Evolutionary conservation across 2,888 invertebrate species (phyloP).

Genomic region (Emmelina monodactyla): DNA sequence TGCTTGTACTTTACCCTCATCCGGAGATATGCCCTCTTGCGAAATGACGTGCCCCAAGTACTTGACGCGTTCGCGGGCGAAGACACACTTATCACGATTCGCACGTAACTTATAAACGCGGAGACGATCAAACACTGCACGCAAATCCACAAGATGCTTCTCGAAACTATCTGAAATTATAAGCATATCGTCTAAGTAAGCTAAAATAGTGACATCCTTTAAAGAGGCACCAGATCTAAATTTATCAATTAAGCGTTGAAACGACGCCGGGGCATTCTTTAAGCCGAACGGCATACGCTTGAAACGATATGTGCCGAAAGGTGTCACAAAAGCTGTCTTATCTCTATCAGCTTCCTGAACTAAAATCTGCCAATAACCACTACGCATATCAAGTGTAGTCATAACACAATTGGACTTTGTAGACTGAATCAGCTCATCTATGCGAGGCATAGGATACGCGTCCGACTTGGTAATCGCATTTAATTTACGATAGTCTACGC

Average conservation of each 20-base stretch:
- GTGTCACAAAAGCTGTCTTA: slow-evolving; percentile 24
- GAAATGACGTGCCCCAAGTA: slow-evolving; percentile 16
- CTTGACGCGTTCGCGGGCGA: slow-evolving; percentile 10
- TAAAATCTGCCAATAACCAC: slow-evolving; percentile 37
- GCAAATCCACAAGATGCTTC: slow-evolving; percentile 19
- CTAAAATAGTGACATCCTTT: slow-evolving; percentile 17
- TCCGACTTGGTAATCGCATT: slow-evolving; percentile 16
- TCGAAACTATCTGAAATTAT: slow-evolving; percentile 18
- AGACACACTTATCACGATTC: slow-evolving; percentile 5
- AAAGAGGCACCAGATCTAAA: slow-evolving; percentile 15
- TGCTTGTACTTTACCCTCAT: slow-evolving; percentile 13
- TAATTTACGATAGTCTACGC: too few species aligned
- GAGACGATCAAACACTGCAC: slow-evolving; percentile 18
- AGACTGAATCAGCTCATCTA: too few species aligned
- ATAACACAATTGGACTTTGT: too few species aligned
- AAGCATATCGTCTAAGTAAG: slow-evolving; percentile 24
- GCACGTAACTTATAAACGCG: slow-evolving; percentile 17
- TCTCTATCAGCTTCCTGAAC: slow-evolving; percentile 17
- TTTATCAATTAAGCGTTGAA: slow-evolving; percentile 14
- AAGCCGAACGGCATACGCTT: slow-evolving; percentile 2
- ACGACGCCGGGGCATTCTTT: neutral
- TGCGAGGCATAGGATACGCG: slow-evolving; percentile 30
- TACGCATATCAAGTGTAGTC: too few species aligned
- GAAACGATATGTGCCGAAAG: slow-evolving; percentile 23
- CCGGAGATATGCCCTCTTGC: slow-evolving; percentile 14